Evolutionary conservation across 2,888 invertebrate genomes (phyloP).

Genomic region (Melitaea athalia): DNA sequence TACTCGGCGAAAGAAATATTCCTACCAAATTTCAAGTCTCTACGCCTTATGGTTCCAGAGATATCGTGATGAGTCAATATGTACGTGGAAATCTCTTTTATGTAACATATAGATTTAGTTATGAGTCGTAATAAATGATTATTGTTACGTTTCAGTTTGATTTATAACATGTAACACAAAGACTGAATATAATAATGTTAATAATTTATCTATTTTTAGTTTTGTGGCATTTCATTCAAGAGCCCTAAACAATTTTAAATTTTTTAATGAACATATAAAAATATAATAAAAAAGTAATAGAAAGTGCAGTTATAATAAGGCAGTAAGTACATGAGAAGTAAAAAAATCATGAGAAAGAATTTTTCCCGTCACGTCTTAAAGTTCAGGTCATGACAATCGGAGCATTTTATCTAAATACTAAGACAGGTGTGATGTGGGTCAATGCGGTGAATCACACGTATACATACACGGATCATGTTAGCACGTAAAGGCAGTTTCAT

Average conservation of each 20-base stretch:
- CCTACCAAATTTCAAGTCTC: no score
- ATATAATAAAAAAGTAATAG: background rate
- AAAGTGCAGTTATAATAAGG: background rate
- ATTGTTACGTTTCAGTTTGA: no score
- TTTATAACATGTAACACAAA: no score
- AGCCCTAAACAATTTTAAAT: background rate
- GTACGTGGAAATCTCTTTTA: no score
- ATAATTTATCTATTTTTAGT: no score
- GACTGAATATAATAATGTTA: no score
- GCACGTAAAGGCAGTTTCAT: constrained; percentile 53
- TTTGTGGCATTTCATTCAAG: background rate
- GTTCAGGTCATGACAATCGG: constrained; percentile 28
- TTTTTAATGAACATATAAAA: background rate
- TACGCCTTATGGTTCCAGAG: no score
- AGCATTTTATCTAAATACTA: constrained; percentile 33
- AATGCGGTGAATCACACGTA: constrained; percentile 65
- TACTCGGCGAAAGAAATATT: no score
- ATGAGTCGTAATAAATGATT: no score
- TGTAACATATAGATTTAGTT: no score
- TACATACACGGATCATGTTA: constrained; percentile 46
- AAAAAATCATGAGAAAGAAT: constrained; percentile 10
- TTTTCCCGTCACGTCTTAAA: constrained; percentile 26
- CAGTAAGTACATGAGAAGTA: constrained; percentile 11
- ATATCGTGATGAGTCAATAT: no score
- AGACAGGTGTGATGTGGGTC: constrained; percentile 61